Evolutionary conservation across 2,888 invertebrate genomes (phyloP).

Genomic region (Scrobipalpa costella): DNA sequence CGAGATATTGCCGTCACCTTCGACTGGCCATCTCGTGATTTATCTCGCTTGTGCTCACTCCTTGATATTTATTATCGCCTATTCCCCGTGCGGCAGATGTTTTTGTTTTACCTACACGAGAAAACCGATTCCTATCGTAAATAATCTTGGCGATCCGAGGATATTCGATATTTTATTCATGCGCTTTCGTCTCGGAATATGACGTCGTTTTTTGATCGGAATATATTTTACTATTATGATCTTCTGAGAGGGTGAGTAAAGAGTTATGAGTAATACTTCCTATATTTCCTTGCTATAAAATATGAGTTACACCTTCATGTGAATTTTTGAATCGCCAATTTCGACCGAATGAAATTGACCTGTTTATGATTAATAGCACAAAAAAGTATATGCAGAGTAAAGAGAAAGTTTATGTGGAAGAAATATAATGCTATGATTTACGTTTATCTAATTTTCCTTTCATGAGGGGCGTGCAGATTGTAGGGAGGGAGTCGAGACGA

Average conservation of each 20-base stretch:
- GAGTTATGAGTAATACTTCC: conserved; percentile 25
- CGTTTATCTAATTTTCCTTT: conserved; percentile 24
- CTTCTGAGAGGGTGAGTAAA: conserved; percentile 22
- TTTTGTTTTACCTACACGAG: conserved; percentile 47
- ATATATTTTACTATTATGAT: conserved; percentile 36
- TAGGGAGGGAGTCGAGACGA: conserved; percentile 15
- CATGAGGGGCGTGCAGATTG: conserved; percentile 17
- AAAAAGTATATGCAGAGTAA: neutral
- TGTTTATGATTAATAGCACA: conserved; percentile 13
- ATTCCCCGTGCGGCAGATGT: conserved; percentile 44
- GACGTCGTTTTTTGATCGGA: conserved; percentile 35
- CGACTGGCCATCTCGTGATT: conserved; percentile 52
- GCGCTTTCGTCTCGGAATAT: conserved; percentile 33
- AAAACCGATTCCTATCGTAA: conserved; percentile 43
- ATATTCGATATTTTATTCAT: conserved; percentile 47
- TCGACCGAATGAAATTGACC: neutral
- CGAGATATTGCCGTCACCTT: conserved; percentile 45
- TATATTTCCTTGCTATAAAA: conserved; percentile 26
- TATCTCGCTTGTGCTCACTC: conserved; percentile 49
- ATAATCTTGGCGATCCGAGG: conserved; percentile 42
- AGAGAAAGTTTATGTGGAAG: conserved; percentile 1
- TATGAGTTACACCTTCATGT: conserved; percentile 15
- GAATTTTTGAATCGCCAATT: conserved; percentile 7
- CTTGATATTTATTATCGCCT: conserved; percentile 49
- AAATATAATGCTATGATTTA: conserved; percentile 23